Base-by-base conservation (phyloP, 2,888 invertebrate genomes). In the Leucoma salicis region DNA sequence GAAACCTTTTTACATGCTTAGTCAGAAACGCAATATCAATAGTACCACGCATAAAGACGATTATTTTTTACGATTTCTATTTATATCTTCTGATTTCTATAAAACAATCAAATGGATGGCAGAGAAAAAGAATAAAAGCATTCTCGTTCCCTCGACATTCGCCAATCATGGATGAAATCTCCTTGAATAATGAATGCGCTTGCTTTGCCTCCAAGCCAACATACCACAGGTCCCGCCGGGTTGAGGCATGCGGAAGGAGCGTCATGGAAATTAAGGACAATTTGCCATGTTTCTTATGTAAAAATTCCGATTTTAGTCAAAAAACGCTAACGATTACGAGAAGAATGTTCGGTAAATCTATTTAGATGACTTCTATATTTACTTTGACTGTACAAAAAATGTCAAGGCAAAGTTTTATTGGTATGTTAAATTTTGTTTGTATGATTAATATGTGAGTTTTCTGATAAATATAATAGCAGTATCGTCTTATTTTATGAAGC, bases 151-250 rank as follows among this genome's bases (percentile, higher is more conserved):
- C 12, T 15, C 13, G 24, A 25, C 31, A 28, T 14, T 24, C 37
- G 31, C 39, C 34, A 53, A 44, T 47, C 42, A 44, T 28, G 42
- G 12, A 38, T 41, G 16, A 45, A 49, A 49, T 42, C 15, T 47
- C 25, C 28, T 49, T 47, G 54, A 54, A 54, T 53, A 57, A 57
- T 57, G 28, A 49, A 46, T 35, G 40, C 28, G 37, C 33, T 49
- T 15, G 31, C 32, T 31, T 15, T 15, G 1, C 31, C 31, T 21
- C 31, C 14, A 29, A 29, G 31, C 29, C 16, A 14, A 24, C 24
- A 24, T 10, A n/a, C 25, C n/a, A 21, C 12, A 28, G 12, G n/a
- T 21, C 8, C 6, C 29, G 29, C 13, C 8, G 4, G 13, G 11
- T 1, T 13, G 16, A 15, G 31, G 10, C 28, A 10, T 3, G 18